phyloP scores from a whole-genome alignment of 1,140 invertebrate species.

The Octopus bimaculoides region DNA sequence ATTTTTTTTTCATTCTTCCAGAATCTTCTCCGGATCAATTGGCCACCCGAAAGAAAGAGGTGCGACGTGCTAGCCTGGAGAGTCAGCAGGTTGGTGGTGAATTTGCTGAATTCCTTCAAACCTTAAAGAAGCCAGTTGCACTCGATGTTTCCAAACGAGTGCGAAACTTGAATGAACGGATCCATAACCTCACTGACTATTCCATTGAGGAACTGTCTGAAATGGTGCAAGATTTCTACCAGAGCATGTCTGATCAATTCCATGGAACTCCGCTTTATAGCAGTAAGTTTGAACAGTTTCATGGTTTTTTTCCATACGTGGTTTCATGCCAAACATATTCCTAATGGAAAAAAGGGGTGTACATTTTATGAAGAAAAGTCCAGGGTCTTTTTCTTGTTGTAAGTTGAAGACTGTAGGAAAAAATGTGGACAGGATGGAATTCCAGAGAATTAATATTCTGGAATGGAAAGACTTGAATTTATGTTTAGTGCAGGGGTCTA shows the following conservation, averaged over 20 bases:
- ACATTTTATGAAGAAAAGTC: too few relatives aligned
- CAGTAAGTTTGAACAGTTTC: not conserved
- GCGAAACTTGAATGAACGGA: constrained; percentile 67
- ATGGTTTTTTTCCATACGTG: too few relatives aligned
- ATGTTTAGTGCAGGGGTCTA: too few relatives aligned
- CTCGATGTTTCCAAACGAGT: constrained; percentile 69
- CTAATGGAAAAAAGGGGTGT: too few relatives aligned
- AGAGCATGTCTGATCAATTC: constrained; percentile 70
- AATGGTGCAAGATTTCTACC: constrained; percentile 87
- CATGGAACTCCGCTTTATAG: constrained; percentile 66
- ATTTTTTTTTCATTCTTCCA: not conserved
- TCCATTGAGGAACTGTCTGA: constrained; percentile 86
- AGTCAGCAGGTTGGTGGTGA: constrained; percentile 53
- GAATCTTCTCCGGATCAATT: constrained; percentile 16
- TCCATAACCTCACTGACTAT: constrained; percentile 66
- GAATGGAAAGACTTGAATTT: too few relatives aligned
- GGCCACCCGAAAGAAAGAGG: constrained; percentile 30
- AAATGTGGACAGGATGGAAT: too few relatives aligned
- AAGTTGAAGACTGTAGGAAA: too few relatives aligned
- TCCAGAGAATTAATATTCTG: too few relatives aligned
- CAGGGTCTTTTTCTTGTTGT: too few relatives aligned
- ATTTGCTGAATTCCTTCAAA: constrained; percentile 55
- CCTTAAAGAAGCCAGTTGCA: constrained; percentile 58
- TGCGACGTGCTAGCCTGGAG: constrained; percentile 49
- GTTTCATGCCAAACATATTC: too few relatives aligned